Evolutionary conservation across 2,888 invertebrate genomes (phyloP), one percentile per base, ranked within the genome.

Genomic region (Callyntrura guangdongensis): DNA sequence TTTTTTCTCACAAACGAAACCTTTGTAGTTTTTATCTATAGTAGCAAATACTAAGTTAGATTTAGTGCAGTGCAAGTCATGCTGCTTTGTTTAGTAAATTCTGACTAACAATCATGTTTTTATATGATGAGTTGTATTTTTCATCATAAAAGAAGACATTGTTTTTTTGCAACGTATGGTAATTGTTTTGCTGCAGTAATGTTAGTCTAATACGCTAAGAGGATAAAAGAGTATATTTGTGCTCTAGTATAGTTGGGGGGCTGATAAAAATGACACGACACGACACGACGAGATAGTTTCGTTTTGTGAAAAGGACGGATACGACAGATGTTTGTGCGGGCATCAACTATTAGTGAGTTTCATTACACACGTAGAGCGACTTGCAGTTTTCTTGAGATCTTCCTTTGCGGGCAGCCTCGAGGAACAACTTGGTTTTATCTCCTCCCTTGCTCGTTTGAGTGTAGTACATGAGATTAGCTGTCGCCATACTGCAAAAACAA

Each of bases 291-390:
- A 20, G 59, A 17, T 59, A n/a, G 72, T 22, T 45, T 72, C 47
- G 20, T 77, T 25, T 22, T 77, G 49, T 49, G 25, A 77, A 17
- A 36, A 36, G 17, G 14, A 36, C 2, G 6, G 36, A 36, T 36
- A 36, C 6, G 36, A 36, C 36, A 14, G 22, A 25, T 77, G 72
- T 67, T 22, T 67, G 22, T 22, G 25, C 4, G 14, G 67, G 12
- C 12, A n/a, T 45, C 47, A 82, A 82, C 20, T 82, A 17, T 64
- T 47, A 82, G 64, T 87, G 79, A 72, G 92, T 92, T 96, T 98
- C 98, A 95, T 98, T 98, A 95, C 98, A 98, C 95, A 98, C 97
- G 95, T 97, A 98, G 93, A 97, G 96, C 94, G 97, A 97, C 95
- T 97, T 97, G 95, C 98, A 98, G 95, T 98, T 97, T 94, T 97